Conservation (phyloP, 1,140 invertebrate species). For the Drosophila punjabiensis region DNA sequence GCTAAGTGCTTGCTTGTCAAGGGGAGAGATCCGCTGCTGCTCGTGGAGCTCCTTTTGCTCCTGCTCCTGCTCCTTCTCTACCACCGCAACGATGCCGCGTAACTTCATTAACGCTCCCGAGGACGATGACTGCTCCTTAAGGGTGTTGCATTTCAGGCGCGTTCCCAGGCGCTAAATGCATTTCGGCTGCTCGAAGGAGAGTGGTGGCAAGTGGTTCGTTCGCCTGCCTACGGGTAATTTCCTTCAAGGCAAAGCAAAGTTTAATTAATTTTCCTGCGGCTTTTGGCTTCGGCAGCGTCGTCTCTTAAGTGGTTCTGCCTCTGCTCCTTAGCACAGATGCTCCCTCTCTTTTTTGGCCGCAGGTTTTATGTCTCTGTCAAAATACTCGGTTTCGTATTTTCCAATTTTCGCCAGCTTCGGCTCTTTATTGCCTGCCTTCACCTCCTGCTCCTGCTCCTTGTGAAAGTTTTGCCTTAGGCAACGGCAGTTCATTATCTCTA, state of each 20-base stretch:
- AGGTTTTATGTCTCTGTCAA: constrained; percentile 53
- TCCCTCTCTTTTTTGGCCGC: constrained; percentile 23
- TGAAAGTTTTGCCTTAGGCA: constrained; percentile 4
- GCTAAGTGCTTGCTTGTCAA: constrained; percentile 42
- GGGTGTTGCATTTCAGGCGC: constrained; percentile 45
- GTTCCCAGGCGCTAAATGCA: constrained; percentile 45
- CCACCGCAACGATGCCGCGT: constrained; percentile 23
- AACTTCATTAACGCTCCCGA: constrained; percentile 52
- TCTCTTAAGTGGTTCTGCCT: constrained; percentile 52
- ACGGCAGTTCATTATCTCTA: constrained; percentile 28
- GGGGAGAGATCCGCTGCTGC: not conserved
- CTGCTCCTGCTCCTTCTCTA: not conserved
- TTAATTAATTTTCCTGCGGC: constrained; percentile 63
- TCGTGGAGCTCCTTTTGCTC: not conserved
- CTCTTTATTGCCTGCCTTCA: constrained; percentile 26
- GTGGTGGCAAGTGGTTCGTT: constrained; percentile 3
- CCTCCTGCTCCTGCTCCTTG: not conserved
- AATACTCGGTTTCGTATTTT: constrained; percentile 39
- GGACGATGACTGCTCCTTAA: constrained; percentile 10
- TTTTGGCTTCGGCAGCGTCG: constrained; percentile 46
- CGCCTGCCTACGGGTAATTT: constrained; percentile 37
- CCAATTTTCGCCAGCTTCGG: constrained; percentile 31
- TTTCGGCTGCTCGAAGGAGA: constrained; percentile 28
- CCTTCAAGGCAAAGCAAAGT: constrained; percentile 48
- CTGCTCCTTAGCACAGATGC: constrained; percentile 16